These are phyloP conservation scores for Venustaconcha ellipsiformis DNA, from an alignment of 1,140 invertebrate genomes.

Conservation along the genomic window DNA sequence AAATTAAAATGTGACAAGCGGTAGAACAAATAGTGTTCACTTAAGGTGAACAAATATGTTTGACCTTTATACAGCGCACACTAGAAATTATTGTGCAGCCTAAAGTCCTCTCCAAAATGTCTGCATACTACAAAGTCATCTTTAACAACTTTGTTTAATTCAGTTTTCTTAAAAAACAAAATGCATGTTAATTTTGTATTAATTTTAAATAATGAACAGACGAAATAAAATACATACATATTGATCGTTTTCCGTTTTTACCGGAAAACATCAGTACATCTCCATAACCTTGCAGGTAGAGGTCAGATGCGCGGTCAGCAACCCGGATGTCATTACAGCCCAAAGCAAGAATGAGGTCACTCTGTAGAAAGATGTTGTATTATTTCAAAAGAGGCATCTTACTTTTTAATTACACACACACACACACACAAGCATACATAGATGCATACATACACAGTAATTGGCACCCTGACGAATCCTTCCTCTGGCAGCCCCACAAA, in stretches of 20 bases:
- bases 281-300: slow-evolving; percentile 44
- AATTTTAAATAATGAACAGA: not conserved
- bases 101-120: too few relatives aligned
- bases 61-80: too few relatives aligned
- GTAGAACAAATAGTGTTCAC: not conserved
- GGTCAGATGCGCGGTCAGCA: slow-evolving; percentile 42
- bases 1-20: not conserved
- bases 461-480: too few relatives aligned
- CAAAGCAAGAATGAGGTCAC: slow-evolving; percentile 53
- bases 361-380: slow-evolving; percentile 30
- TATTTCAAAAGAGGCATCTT: too few relatives aligned
- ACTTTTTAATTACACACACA: too few relatives aligned
- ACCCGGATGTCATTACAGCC: slow-evolving; percentile 54
- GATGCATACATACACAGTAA: too few relatives aligned
- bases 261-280: slow-evolving; percentile 53
- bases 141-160: not conserved
- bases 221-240: slow-evolving; percentile 30
- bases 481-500: too few relatives aligned
- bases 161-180: not conserved
- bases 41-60: too few relatives aligned
- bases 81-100: too few relatives aligned
- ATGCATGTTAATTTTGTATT: not conserved
- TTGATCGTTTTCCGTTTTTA: slow-evolving; percentile 48
- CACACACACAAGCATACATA: too few relatives aligned
- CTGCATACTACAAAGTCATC: not conserved